Base-by-base conservation (phyloP, 2,113 vertebrate species). In the Pelusios castaneus region DNA sequence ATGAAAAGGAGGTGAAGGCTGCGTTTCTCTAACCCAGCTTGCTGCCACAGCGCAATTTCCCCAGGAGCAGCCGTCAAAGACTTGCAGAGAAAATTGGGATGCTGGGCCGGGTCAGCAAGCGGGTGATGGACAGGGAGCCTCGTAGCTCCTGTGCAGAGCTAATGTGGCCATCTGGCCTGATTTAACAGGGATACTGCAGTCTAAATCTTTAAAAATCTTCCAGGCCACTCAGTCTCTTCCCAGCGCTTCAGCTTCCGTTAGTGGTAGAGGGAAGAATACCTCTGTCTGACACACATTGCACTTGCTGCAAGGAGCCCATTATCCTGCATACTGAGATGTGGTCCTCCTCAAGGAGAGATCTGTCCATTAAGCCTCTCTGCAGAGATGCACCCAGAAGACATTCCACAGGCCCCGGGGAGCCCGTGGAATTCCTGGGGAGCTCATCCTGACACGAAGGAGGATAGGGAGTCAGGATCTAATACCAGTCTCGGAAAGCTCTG, bases 81-180 rank as follows among this genome's bases (percentile, higher is more conserved):
- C 93, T 97, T 51, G 60, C 52, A 7, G 90, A 79, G 94, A 92
- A 96, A 97, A 97, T 96, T 92, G 97, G 93, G 92, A 94, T 78
- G 89, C 85, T 78, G 90, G 56, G 80, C 0, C 54, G 27, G 92
- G 85, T 7, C 84, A 76, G 27, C 60, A 43, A 73, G 31, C 79
- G 55, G 2, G 73, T 1, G 92, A 90, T 38, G 90, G 94, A 88
- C 49, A 22, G 80, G 31, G 90, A 34, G 90, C 49, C 52, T 0
- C 27, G 45, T 70, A 58, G 91, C 93, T 93, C 95, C 84, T 85
- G 63, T 34, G 4, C 82, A 76, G 70, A 77, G 78, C 91, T 89
- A 55, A 93, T 80, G 90, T 88, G 91, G 43, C 96, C 97, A 94
- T 97, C 97, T 97, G 96, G 95, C 95, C 93, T 22, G 85, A 38